Evolutionary conservation across 2,888 invertebrate genomes (phyloP), one percentile per base, ranked within the genome.

Genomic region (Lepidocyrtoides sp.): DNA sequence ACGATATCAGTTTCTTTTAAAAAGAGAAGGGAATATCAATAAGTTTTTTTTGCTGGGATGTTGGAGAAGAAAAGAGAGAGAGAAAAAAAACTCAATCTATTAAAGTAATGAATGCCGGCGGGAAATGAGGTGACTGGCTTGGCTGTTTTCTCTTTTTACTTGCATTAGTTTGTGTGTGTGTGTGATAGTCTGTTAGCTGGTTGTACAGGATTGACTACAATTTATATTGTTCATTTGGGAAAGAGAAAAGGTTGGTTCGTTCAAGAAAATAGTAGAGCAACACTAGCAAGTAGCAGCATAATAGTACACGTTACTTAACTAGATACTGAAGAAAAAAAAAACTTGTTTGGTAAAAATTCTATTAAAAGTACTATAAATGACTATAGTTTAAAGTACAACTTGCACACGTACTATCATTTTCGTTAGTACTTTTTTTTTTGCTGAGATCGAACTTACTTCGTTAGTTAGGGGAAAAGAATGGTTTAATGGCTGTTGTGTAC

Each of bases 51-150:
- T 20, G 54, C 41, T 75, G 20, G 26, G 36, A 2, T 66, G 75
- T 69, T 60, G 77, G 23, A 63, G 26, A 81, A 81, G 41, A 83
- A 63, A 57, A 81, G 54, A 79, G 57, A 72, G 32, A 63, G 75
- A 72, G 23, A 88, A 84, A 81, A 87, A 91, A 89, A 88, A 92
- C 75, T 63, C 87, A 87, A 84, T 91, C 88, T 88, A 91, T 88
- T 91, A 88, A 84, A 88, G 75, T 88, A 91, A 91, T 88, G 88
- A 91, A 91, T 88, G 91, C 88, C 84, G 77, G 87, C 51, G 66
- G 87, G 77, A 79, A 85, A 87, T 87, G 77, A 84, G 83, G 84
- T 82, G 88, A 83, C 91, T 88, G 41, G 75, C 75, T 72, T 26
- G 26, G 10, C n/a, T 83, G 63, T 57, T 69, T 85, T 82, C 44